phyloP scores from a whole-genome alignment of 2,113 vertebrate genomes.

The Eubucco bourcierii region DNA sequence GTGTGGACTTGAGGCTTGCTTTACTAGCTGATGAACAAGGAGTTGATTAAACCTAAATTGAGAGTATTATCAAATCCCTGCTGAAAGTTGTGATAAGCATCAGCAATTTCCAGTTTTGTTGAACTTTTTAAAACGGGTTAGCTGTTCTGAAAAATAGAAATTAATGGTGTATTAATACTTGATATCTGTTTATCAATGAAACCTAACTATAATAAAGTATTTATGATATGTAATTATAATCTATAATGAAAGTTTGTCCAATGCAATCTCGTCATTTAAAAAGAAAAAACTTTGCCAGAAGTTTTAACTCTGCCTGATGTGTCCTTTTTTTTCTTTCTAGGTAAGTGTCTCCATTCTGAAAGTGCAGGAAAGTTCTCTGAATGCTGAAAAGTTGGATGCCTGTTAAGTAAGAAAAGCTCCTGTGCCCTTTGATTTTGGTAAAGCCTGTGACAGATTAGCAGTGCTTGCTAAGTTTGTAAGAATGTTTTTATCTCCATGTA shows the following conservation, averaged over 20 bases:
- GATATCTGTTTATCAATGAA: slow-evolving; percentile 41
- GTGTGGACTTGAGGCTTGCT: not conserved
- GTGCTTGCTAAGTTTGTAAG: not conserved
- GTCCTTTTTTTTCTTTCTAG: slow-evolving; percentile 35
- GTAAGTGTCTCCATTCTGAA: slow-evolving; percentile 70
- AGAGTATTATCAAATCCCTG: not conserved
- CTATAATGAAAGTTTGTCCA: not conserved
- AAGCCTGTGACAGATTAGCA: not conserved
- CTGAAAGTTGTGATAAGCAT: slow-evolving; percentile 26
- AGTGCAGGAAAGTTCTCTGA: not conserved
- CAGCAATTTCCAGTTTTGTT: slow-evolving; percentile 44
- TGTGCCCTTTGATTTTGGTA: not conserved
- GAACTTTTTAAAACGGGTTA: slow-evolving; percentile 6
- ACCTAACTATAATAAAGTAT: slow-evolving; percentile 23
- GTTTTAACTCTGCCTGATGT: not conserved
- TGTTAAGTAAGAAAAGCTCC: not conserved
- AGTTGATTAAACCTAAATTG: slow-evolving; percentile 14
- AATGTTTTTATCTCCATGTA: not conserved
- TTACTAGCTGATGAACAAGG: not conserved
- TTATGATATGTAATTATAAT: slow-evolving; percentile 34
- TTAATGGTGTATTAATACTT: slow-evolving; percentile 41
- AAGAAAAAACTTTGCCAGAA: not conserved
- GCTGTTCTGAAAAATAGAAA: not conserved
- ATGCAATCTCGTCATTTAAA: not conserved
- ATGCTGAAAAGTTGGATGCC: not conserved